phyloP scores from a whole-genome alignment of 2,113 vertebrate genomes.

The Pedetes capensis region DNA sequence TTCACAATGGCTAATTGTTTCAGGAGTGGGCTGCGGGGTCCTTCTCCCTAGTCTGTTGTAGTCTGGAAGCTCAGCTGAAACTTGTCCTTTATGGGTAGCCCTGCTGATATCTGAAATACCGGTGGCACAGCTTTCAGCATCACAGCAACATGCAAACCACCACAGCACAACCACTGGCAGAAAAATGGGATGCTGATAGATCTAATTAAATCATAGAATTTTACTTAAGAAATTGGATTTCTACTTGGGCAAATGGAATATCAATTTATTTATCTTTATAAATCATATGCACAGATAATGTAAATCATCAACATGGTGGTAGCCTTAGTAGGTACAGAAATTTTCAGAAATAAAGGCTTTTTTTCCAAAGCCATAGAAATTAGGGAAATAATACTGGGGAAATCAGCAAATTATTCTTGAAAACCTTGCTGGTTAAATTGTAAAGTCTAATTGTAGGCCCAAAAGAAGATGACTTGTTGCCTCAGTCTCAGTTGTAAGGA shows the following conservation, averaged over 20 bases:
- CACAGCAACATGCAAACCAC: no score
- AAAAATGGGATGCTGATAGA: no score
- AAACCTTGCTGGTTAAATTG: background rate
- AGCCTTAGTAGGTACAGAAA: background rate
- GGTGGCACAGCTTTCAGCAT: no score
- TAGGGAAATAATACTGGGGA: rapidly evolving
- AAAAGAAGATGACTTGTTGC: background rate
- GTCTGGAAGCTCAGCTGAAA: no score
- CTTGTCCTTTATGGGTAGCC: no score
- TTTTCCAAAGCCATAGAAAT: background rate
- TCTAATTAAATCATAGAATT: background rate
- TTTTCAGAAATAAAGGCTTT: background rate
- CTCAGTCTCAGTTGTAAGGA: background rate
- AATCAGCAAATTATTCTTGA: background rate
- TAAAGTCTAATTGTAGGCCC: background rate
- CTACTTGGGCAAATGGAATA: background rate
- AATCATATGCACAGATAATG: background rate
- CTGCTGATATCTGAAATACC: no score
- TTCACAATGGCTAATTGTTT: no score
- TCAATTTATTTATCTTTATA: background rate
- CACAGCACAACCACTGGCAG: no score
- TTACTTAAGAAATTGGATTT: background rate
- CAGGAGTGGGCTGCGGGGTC: no score
- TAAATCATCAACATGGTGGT: background rate
- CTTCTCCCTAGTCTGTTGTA: no score